Base-by-base conservation (phyloP, 2,888 invertebrate species). In the Pimpla rufipes region DNA sequence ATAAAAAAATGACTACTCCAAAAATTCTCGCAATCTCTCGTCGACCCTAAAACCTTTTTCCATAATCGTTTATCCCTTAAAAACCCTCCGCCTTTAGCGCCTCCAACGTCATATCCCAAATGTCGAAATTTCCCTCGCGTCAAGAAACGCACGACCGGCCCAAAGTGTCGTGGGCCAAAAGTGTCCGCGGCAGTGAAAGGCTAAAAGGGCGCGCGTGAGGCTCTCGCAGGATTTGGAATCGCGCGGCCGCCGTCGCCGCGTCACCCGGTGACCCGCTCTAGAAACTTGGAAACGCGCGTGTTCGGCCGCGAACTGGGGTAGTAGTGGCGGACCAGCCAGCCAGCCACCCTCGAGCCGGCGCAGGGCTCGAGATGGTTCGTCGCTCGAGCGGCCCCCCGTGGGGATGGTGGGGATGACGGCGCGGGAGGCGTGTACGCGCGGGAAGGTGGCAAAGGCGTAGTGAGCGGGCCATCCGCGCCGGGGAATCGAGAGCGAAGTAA, bases 191-290 rank as follows among this genome's bases (percentile, higher is more conserved):
- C 11, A 6, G 0, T 6, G 5, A 29, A n/a, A 37, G 29, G 37
- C 4, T 13, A 8, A 7, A 35, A 21, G 50, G 21, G 13, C 8
- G 64, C 13, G 66, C n/a, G 16, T 74, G 67, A 64, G 78, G 62
- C 78, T 29, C 79, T 64, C 84, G 42, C 67, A 66, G 76, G 66
- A 71, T 74, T 80, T 21, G 47, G 71, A 73, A 81, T 70, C 73
- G 42, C 70, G 74, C 75, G 79, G 35, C 37, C n/a, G 62, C 79
- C 74, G 50, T 55, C 66, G 73, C 57, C 87, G 87, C 87, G 87
- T 91, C 89, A 91, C 91, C 90, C 90, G 89, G 90, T 92, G 91
- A 92, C 92, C 91, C 87, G 90, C 85, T 90, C 89, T 87, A 85
- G 87, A 88, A 90, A 90, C 87, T 87, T 87, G 83, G 87, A 86